Percentiles rank a stretch among this genome's conserved stretches.
Conservation (phyloP, 2,797 vertebrate species). For the Lacerta viridis region DNA sequence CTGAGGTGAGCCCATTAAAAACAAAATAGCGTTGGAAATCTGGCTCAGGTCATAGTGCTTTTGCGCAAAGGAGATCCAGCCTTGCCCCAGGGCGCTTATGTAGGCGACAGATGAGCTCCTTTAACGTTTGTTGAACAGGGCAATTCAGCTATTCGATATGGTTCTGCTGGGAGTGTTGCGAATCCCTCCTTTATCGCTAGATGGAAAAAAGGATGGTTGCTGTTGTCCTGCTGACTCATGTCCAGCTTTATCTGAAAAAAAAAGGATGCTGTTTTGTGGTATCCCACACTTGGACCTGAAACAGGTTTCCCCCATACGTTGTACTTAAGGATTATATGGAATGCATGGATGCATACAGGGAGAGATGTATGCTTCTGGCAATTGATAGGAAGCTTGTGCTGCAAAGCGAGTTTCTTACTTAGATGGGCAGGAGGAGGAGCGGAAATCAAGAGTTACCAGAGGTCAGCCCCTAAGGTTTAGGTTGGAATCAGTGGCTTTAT, state of each 20-base stretch:
- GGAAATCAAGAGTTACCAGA: neutral
- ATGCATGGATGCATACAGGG: neutral
- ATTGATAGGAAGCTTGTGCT: neutral
- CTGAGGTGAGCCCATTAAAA: neutral
- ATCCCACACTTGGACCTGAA: neutral
- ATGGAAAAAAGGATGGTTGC: neutral
- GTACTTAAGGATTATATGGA: neutral
- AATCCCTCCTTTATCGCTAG: neutral
- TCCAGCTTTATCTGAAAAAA: no score
- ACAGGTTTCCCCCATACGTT: no score
- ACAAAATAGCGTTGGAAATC: neutral
- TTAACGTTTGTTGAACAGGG: neutral
- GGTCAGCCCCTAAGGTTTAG: neutral
- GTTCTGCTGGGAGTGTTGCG: neutral
- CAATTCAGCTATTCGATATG: neutral
- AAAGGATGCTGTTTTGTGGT: no score
- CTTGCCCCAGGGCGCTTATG: neutral
- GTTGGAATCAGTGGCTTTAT: conserved; percentile 5
- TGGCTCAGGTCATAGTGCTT: neutral
- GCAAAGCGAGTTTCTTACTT: neutral
- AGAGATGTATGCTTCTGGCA: neutral
- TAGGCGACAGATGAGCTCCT: conserved; percentile 3
- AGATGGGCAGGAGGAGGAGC: neutral
- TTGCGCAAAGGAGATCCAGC: neutral
- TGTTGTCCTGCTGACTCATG: no score